Evolutionary conservation across 2,888 invertebrate species (phyloP).

Genomic region (Chironomus riparius): DNA sequence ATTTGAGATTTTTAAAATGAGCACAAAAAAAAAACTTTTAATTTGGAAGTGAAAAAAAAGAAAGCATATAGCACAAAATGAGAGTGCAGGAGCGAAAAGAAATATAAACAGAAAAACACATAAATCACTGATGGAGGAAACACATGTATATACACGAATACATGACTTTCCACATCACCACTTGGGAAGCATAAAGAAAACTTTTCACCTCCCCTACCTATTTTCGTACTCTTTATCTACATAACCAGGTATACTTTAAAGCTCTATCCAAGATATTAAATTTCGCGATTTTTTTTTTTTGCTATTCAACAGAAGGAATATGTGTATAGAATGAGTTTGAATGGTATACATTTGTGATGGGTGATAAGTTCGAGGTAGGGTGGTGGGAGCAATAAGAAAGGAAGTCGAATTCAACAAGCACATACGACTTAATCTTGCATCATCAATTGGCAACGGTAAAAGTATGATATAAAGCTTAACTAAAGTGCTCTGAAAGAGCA

Average conservation of each 20-base stretch:
- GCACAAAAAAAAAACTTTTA: neutral
- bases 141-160: neutral
- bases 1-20: neutral
- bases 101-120: neutral
- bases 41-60: neutral
- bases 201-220: neutral
- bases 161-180: slow-evolving; percentile 6
- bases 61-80: no score
- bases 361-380: neutral
- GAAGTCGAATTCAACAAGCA: slow-evolving; percentile 15
- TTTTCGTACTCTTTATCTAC: neutral
- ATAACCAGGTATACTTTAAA: neutral
- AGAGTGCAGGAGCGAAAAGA: neutral
- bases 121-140: neutral
- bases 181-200: slow-evolving; percentile 9
- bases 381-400: neutral
- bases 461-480: neutral
- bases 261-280: neutral
- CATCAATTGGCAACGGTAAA: neutral
- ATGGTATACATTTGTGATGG: no score
- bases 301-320: no score
- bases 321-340: no score
- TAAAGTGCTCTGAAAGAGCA: neutral
- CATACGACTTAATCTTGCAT: neutral
- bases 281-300: no score